Base-by-base conservation (phyloP, 2,113 vertebrate genomes). In the Nesoenas mayeri region DNA sequence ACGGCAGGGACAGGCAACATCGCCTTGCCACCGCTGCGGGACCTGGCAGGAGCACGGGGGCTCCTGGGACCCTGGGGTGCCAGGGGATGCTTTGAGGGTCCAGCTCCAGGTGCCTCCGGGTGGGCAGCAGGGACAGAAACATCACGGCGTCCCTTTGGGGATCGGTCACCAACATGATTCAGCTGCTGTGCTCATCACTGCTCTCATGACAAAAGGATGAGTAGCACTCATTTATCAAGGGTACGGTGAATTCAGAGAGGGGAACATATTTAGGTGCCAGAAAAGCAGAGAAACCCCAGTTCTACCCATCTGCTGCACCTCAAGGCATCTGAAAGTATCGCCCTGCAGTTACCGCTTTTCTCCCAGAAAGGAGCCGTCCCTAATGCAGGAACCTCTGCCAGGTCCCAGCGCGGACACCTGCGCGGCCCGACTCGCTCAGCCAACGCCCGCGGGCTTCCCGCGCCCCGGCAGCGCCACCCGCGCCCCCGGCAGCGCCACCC, bases 401-500 rank as follows among this genome's bases (percentile, higher is more conserved):
- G 10, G 26, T 72, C 36, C 48, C 50, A 66, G 84, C 64, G 71
- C 18, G 72, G 36, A 17, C 25, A 38, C 15, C 24, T 22, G 28
- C 36, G 12, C 32, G 12, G 51, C 20, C 77, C 3, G 8, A 53
- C 56, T 51, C 60, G 56, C 40, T 16, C 64, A 65, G 36, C 66
- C 88, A 50, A 42, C 0, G 9, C 60, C 72, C 69, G 54, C 26
- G 50, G 10, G 74, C 50, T 74, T 48, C 29, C 21, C 0, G 4
- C 48, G 50, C 29, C 84, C 64, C 21, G 28, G 0, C 32, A n/a
- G n/a, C n/a, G n/a, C n/a, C n/a, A n/a, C n/a, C 36, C 36, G 36
- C 36, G 60, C 51, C 5, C 26, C 32, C 22, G 7, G 4, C 0
- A 70, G 47, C 0, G 1, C 47, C 6, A 17, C 6, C 42, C 48